Percentiles rank a stretch among this genome's conserved stretches.
Evolutionary conservation across 2,113 vertebrate genomes (phyloP).

Genomic region (Prionailurus bengalensis): DNA sequence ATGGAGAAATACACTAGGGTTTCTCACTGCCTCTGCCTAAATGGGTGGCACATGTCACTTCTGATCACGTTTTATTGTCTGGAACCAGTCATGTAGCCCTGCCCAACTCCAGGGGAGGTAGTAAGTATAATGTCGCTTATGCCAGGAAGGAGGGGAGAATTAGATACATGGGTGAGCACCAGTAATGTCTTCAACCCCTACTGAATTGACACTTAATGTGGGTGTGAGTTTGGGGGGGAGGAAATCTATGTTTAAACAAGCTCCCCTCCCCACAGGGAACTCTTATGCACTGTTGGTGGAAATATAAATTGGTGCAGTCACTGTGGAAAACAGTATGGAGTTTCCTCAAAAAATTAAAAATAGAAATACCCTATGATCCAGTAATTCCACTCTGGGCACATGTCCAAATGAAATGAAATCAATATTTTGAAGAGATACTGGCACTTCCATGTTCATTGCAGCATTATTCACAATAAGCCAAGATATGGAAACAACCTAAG

Average conservation of each 20-base stretch:
- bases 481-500: not conserved
- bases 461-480: not conserved
- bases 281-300: not conserved
- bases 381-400: not conserved
- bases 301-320: not conserved
- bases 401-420: not conserved
- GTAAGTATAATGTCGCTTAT: not conserved
- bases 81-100: not conserved
- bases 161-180: not conserved
- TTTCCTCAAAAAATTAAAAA: constrained; percentile 1
- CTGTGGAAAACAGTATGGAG: not conserved
- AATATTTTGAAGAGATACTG: not conserved
- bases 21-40: not conserved
- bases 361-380: not conserved
- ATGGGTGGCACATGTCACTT: not conserved
- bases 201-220: not conserved
- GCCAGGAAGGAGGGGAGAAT: not conserved
- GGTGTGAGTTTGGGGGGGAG: not conserved
- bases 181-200: not conserved
- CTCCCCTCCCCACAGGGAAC: not conserved
- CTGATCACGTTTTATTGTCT: not conserved
- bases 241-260: not conserved
- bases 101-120: not conserved
- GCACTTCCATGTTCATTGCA: not conserved
- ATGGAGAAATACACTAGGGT: not conserved